Conservation (phyloP, 92 coral and sea anemone species). For the Paragorgia papillata region DNA sequence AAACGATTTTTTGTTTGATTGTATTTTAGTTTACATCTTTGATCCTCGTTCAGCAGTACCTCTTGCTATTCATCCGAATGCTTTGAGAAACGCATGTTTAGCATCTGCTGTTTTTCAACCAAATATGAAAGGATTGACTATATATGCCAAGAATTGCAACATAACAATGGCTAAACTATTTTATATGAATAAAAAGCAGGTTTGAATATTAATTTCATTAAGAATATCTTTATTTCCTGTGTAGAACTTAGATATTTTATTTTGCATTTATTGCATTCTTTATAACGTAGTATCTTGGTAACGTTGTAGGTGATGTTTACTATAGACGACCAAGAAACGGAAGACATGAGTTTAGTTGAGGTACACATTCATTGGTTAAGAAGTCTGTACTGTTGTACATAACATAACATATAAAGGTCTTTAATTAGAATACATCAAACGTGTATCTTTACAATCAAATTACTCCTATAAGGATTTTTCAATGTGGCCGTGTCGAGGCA, state of each 20-base stretch:
- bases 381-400: too few relatives aligned
- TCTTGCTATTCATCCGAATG: slow-evolving; percentile 67
- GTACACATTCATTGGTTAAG: too few relatives aligned
- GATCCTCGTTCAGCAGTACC: slow-evolving; percentile 89
- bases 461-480: too few relatives aligned
- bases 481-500: too few relatives aligned
- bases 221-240: background rate
- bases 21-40: slow-evolving; percentile 77
- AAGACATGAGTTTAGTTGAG: background rate
- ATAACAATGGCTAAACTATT: slow-evolving; percentile 73
- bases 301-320: slow-evolving; percentile 16
- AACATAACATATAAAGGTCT: too few relatives aligned
- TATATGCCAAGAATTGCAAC: slow-evolving; percentile 35
- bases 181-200: slow-evolving; percentile 74
- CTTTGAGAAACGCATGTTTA: slow-evolving; percentile 56
- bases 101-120: slow-evolving; percentile 74
- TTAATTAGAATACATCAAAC: too few relatives aligned
- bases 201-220: slow-evolving; percentile 10
- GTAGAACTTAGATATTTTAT: too few relatives aligned
- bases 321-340: slow-evolving; percentile 21
- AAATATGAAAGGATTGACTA: slow-evolving; percentile 22
- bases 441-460: too few relatives aligned
- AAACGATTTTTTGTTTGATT: too few relatives aligned
- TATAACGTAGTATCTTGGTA: background rate
- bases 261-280: too few relatives aligned